These are phyloP conservation scores for Poecilus cupreus DNA, from an alignment of 2,888 invertebrate genomes.

Conservation along the genomic window DNA sequence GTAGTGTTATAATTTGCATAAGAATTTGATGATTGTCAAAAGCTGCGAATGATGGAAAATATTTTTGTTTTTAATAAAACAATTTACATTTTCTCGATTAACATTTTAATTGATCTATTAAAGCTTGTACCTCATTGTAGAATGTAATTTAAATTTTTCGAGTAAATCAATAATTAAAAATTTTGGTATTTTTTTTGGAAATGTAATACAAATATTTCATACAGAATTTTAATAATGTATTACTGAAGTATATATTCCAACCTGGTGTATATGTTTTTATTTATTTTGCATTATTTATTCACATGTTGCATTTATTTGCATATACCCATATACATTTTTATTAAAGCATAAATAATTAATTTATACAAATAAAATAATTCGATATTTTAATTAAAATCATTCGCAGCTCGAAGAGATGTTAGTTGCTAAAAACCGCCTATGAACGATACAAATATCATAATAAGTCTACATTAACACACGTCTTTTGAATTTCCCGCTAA, in stretches of 20 bases:
- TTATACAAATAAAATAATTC: background rate
- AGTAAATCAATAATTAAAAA: too few species aligned
- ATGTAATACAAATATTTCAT: too few species aligned
- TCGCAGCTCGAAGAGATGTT: conserved; percentile 26
- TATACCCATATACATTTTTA: background rate
- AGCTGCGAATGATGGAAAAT: conserved; percentile 47
- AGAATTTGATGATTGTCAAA: conserved; percentile 58
- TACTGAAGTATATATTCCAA: too few species aligned
- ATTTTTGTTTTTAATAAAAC: background rate
- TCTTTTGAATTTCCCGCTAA: conserved; percentile 47
- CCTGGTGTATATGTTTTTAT: background rate
- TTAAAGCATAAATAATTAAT: background rate
- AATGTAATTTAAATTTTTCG: too few species aligned
- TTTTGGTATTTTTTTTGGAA: too few species aligned
- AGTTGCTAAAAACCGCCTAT: conserved; percentile 30
- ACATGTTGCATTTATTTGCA: background rate
- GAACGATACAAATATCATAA: background rate
- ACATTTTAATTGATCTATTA: conserved; percentile 30
- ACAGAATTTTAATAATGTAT: too few species aligned
- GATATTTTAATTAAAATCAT: conserved; percentile 11
- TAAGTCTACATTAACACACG: conserved; percentile 34
- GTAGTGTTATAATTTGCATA: conserved; percentile 48
- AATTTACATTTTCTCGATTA: background rate
- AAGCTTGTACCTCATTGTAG: conserved; percentile 37
- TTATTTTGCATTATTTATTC: too few species aligned